A percentile compares a stretch with the other conserved stretches of the same genome.
phyloP scores from a whole-genome alignment of 2,797 vertebrate genomes.

The Carcharodon carcharias region DNA sequence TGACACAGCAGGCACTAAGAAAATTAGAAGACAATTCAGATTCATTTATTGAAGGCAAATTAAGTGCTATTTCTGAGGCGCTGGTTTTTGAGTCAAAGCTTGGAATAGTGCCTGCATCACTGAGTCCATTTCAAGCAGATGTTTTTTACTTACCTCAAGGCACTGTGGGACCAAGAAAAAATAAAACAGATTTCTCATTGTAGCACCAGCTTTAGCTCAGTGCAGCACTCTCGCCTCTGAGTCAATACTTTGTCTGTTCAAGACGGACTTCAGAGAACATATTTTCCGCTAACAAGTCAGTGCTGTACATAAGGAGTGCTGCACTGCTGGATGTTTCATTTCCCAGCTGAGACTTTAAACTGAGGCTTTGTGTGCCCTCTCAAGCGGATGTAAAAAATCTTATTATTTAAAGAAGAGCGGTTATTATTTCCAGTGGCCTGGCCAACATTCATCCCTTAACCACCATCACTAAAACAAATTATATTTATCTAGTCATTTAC shows the following conservation, averaged over 20 bases:
- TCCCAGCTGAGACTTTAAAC: background rate
- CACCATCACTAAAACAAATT: background rate
- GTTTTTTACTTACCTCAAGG: slow-evolving; percentile 22
- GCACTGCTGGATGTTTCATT: background rate
- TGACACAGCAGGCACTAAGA: background rate
- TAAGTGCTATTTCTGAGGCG: slow-evolving; percentile 7
- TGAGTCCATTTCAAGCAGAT: slow-evolving; percentile 28
- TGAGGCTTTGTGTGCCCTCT: background rate
- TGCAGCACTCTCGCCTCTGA: background rate
- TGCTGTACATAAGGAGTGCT: background rate
- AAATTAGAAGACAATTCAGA: background rate
- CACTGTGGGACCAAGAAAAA: background rate
- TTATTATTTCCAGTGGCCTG: background rate
- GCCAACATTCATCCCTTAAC: background rate
- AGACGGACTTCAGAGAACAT: background rate
- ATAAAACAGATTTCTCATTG: background rate
- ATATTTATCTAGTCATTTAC: background rate
- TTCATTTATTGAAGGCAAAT: slow-evolving; percentile 32
- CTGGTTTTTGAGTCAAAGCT: background rate
- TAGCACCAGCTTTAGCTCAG: background rate
- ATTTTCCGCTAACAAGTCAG: background rate
- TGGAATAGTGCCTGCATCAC: slow-evolving; percentile 10
- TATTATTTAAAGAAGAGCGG: background rate
- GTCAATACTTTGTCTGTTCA: background rate
- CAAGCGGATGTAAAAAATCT: background rate